Evolutionary conservation across 2,888 invertebrate species (phyloP), one percentile per base, ranked within the genome.

Genomic region (Bombyx huttoni): DNA sequence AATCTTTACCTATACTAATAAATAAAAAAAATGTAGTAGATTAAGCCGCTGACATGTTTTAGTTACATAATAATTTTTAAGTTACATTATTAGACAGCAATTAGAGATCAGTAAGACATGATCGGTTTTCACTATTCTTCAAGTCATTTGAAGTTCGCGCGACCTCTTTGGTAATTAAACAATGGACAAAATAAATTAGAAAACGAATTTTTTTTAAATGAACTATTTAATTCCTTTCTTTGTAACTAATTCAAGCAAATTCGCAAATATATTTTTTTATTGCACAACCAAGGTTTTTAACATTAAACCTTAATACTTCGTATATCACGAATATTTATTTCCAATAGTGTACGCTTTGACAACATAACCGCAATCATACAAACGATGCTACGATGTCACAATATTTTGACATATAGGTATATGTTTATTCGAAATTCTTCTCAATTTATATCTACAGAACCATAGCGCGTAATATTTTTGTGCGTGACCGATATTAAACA

Each of bases 91-190:
- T 65, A 63, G 54, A 56, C 61, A 54, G 67, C 65, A 71, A 77
- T 78, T 77, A 75, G 63, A 69, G 57, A 68, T 67, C 63, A 59
- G 60, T 64, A 61, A 59, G 67, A 80, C 79, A 78, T 80, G 81
- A 78, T 70, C 70, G 53, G 75, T 81, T 84, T 86, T 85, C 85
- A 80, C 84, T 24, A 24, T 24, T 3, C 5, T 24, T 24, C 5
- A 0, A 24, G 3, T 83, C 67, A 51, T 51, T 71, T 73, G 68
- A 73, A 73, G 73, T n/a, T n/a, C 73, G 70, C 57, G 55, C 52
- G 63, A 64, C 67, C 53, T 47, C 47, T 13, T 46, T 40, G 40
- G 9, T 40, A 24, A 24, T 40, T 12, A 40, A 40, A 40, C 12
- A 12, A 40, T 3, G 0, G 40, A 40, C 40, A 40, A 2, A 40